phyloP scores from a whole-genome alignment of 2,888 invertebrate species.

The Phaedon cochleariae region DNA sequence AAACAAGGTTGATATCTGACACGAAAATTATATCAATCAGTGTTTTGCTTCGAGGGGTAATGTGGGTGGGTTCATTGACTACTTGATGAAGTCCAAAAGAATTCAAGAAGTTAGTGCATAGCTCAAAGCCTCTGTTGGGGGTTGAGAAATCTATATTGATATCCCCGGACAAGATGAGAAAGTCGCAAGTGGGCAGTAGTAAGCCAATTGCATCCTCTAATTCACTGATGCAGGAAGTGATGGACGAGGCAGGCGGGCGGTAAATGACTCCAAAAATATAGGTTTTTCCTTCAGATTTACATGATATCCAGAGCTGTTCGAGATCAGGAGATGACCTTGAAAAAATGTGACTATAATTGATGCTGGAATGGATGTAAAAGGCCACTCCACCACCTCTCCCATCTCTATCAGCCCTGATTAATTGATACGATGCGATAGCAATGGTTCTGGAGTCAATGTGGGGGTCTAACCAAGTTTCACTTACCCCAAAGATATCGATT shows the following conservation, averaged over 20 bases:
- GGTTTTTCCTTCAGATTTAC: not conserved
- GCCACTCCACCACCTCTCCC: too few species aligned
- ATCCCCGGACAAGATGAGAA: not conserved
- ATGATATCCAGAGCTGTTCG: slow-evolving; percentile 2
- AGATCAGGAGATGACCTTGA: too few species aligned
- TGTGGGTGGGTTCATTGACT: not conserved
- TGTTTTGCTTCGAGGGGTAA: not conserved
- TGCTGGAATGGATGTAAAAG: too few species aligned
- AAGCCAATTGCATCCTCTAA: not conserved
- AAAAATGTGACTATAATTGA: too few species aligned
- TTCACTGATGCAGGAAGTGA: not conserved
- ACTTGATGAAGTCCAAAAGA: not conserved
- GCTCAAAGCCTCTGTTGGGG: not conserved
- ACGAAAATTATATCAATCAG: not conserved
- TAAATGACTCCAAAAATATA: not conserved
- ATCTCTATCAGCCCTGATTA: too few species aligned
- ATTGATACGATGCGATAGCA: too few species aligned
- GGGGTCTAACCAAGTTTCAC: too few species aligned
- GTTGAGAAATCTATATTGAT: not conserved
- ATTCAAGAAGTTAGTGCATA: not conserved
- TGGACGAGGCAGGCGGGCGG: not conserved
- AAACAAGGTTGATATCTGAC: not conserved
- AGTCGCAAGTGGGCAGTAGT: slow-evolving; percentile 3
- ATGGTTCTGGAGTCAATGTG: too few species aligned
- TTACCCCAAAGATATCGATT: too few species aligned